Evolutionary conservation across 2,113 vertebrate genomes (phyloP), one percentile per base, ranked within the genome.

Genomic region (Maccullochella peelii): DNA sequence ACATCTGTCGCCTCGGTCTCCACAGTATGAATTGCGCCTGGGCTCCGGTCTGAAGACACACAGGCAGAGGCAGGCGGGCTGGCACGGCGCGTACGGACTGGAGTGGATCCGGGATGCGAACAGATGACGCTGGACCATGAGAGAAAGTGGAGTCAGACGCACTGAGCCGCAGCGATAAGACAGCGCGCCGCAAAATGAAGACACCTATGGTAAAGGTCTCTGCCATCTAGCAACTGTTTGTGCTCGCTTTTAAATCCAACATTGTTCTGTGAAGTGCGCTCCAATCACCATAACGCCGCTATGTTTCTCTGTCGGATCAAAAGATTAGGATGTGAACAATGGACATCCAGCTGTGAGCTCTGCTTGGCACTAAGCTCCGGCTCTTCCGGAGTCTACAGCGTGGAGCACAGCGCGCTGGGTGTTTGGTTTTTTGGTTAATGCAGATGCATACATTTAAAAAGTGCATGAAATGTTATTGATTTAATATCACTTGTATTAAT

Each of bases 101-200:
- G 30, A 83, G 84, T 44, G 70, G 71, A 79, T 59, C 67, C 25
- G 72, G 80, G 78, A 83, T 55, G 66, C 47, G 77, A 71, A 2
- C 58, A 16, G 68, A 68, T 6, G 80, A 61, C n/a, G 54, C 76
- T 65, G 94, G 88, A 93, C 90, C 93, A 93, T 95, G 93, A 94
- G 89, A 91, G 93, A 95, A 94, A 96, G 95, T 95, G 94, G 87
- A 94, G 86, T 75, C 91, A 70, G 88, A 94, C 91, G 92, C 87
- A 68, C 86, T 85, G 91, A 95, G 92, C 92, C 94, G 92, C 95
- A 94, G 92, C 90, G 86, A 91, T 92, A 90, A 86, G 80, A 88
- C 92, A 94, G 94, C 94, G 90, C 93, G 80, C 94, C 82, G 91
- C 95, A 97, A 95, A 82, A 99, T 99, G 98, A 99, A 97, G 97